These are phyloP conservation scores for Tuberolachnus salignus DNA, from an alignment of 2,888 invertebrate species.

Conservation along the genomic window DNA sequence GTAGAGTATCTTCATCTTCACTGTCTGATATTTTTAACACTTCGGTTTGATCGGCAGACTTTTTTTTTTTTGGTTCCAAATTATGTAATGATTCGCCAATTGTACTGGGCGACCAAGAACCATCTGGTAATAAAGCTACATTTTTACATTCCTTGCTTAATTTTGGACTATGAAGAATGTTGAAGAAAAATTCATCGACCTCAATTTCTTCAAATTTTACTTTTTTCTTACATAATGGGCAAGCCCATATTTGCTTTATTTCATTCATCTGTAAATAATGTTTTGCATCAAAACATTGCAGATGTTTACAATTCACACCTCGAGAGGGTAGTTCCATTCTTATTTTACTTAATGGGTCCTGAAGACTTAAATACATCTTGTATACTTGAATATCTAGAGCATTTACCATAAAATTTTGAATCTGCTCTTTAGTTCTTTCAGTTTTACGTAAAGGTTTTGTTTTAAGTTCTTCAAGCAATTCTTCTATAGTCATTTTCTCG, in stretches of 20 bases:
- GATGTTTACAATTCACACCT: constrained; percentile 87
- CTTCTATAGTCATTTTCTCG: constrained; percentile 22
- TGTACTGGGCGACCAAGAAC: constrained; percentile 24
- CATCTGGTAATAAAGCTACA: constrained; percentile 39
- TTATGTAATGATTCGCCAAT: not conserved
- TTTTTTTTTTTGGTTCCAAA: too few species aligned
- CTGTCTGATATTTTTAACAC: too few species aligned
- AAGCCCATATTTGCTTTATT: constrained; percentile 96
- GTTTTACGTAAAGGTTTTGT: constrained; percentile 10
- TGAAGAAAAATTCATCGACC: constrained; percentile 48
- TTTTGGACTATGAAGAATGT: constrained; percentile 31
- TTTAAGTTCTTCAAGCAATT: constrained; percentile 34
- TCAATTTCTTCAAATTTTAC: constrained; percentile 40
- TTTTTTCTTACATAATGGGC: constrained; percentile 92
- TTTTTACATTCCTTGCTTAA: constrained; percentile 30
- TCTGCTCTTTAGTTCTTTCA: constrained; percentile 32
- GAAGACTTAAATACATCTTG: constrained; percentile 86
- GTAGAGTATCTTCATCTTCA: too few species aligned
- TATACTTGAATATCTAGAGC: constrained; percentile 95
- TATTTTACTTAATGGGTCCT: constrained; percentile 94
- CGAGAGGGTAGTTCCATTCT: constrained; percentile 88
- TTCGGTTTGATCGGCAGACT: too few species aligned
- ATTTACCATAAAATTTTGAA: constrained; percentile 71
- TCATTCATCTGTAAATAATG: constrained; percentile 98
- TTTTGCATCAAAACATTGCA: constrained; percentile 97